Conservation (phyloP, 2,888 invertebrate genomes). For the Asteroscopus sphinx region DNA sequence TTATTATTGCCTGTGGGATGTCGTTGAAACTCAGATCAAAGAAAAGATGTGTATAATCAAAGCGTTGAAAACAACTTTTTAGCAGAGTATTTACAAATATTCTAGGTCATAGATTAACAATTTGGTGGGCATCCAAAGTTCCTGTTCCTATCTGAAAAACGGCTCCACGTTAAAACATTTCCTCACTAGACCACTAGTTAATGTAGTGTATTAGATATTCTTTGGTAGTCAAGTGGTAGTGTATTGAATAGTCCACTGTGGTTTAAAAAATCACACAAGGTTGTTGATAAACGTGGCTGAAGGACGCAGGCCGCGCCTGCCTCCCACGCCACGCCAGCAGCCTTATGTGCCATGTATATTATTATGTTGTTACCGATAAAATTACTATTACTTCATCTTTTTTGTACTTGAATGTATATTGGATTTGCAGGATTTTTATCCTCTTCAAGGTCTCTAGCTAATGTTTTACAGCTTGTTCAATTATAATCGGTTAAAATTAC, state of each 20-base stretch:
- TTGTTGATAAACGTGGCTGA: conserved; percentile 76
- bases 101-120: no score
- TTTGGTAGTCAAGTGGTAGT: neutral
- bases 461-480: conserved; percentile 13
- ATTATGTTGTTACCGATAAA: no score
- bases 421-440: conserved; percentile 31
- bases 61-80: no score
- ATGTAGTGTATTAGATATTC: no score
- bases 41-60: no score
- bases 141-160: no score
- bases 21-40: no score
- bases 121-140: no score
- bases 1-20: no score
- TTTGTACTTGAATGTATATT: conserved; percentile 11
- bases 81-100: no score
- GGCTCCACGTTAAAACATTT: no score
- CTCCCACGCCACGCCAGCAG: conserved; percentile 57
- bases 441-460: conserved; percentile 7
- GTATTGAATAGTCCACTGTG: conserved; percentile 33
- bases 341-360: conserved; percentile 34
- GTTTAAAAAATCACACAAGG: conserved; percentile 74
- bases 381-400: conserved; percentile 17
- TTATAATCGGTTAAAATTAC: conserved; percentile 26
- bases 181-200: no score
- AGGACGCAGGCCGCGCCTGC: conserved; percentile 79